These are phyloP conservation scores for Bombus difficillimus DNA, from an alignment of 1,140 invertebrate species.

Conservation along the genomic window DNA sequence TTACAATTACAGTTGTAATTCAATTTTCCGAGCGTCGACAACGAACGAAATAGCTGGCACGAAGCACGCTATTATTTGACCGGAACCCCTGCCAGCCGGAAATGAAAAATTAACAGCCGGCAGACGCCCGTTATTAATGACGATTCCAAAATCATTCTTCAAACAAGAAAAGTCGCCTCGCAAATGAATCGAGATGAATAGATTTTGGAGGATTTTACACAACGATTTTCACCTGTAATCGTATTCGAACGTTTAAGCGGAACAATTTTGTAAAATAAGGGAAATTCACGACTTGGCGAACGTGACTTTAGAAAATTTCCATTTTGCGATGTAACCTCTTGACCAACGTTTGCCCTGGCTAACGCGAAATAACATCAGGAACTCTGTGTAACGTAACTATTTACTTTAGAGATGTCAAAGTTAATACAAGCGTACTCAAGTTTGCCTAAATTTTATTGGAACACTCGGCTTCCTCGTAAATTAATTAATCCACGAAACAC, in stretches of 20 bases:
- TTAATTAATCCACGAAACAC: slow-evolving; percentile 6
- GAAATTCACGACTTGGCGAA: background rate
- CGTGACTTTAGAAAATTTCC: background rate
- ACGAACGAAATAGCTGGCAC: slow-evolving; percentile 1
- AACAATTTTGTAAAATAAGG: background rate
- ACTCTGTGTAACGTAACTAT: background rate
- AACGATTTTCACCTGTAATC: background rate
- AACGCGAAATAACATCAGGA: background rate
- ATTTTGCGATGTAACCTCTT: too few species aligned
- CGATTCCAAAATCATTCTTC: background rate
- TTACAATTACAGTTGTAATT: slow-evolving; percentile 43
- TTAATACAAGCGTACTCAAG: background rate
- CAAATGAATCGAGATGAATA: background rate
- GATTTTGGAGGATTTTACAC: background rate
- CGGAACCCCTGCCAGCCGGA: background rate
- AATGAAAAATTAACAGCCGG: slow-evolving; percentile 41
- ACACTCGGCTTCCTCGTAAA: background rate
- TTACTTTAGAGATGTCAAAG: background rate
- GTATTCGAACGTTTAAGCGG: background rate
- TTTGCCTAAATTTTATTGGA: slow-evolving; percentile 9
- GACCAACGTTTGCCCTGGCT: background rate
- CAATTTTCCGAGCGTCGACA: slow-evolving; percentile 2
- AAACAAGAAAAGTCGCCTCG: background rate
- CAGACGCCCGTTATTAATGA: background rate
- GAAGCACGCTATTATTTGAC: slow-evolving; percentile 26